Conservation (phyloP, 2,888 invertebrate species). For the Lycaena phlaeas region DNA sequence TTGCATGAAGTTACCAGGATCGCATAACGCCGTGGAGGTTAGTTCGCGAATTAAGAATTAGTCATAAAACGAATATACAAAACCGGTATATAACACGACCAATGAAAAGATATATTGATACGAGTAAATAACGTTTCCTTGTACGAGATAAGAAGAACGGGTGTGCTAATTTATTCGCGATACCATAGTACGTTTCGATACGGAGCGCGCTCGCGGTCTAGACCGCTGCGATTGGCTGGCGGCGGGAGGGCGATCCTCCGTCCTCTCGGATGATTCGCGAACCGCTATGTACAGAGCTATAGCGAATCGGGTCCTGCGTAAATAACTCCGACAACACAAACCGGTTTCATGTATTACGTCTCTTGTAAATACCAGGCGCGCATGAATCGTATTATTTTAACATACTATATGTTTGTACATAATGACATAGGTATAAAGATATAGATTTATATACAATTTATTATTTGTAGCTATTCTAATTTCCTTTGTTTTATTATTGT, state of each 20-base stretch:
- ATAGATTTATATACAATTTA: too few species aligned
- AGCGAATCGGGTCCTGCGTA: slow-evolving; percentile 50
- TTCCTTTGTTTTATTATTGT: too few species aligned
- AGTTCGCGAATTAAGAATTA: slow-evolving; percentile 11
- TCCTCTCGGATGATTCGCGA: slow-evolving; percentile 68
- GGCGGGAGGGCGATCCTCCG: slow-evolving; percentile 66
- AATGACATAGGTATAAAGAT: slow-evolving; percentile 13
- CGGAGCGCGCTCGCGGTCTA: slow-evolving; percentile 36
- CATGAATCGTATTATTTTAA: slow-evolving; percentile 22
- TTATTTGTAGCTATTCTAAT: too few species aligned
- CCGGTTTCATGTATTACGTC: slow-evolving; percentile 20
- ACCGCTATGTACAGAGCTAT: slow-evolving; percentile 36
- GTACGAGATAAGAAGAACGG: slow-evolving; percentile 19
- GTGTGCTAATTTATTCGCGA: slow-evolving; percentile 61
- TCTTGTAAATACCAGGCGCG: slow-evolving; percentile 32
- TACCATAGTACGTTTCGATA: slow-evolving; percentile 34
- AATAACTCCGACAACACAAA: slow-evolving; percentile 26
- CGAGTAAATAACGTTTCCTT: slow-evolving; percentile 24
- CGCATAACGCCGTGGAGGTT: slow-evolving; percentile 41
- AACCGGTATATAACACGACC: slow-evolving; percentile 1
- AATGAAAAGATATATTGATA: slow-evolving; percentile 17
- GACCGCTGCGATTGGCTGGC: slow-evolving; percentile 51
- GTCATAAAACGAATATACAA: too few species aligned
- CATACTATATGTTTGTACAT: background rate
- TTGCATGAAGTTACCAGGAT: slow-evolving; percentile 47